Conservation (phyloP, 2,797 vertebrate genomes). For the Chelidonichthys spinosus region DNA sequence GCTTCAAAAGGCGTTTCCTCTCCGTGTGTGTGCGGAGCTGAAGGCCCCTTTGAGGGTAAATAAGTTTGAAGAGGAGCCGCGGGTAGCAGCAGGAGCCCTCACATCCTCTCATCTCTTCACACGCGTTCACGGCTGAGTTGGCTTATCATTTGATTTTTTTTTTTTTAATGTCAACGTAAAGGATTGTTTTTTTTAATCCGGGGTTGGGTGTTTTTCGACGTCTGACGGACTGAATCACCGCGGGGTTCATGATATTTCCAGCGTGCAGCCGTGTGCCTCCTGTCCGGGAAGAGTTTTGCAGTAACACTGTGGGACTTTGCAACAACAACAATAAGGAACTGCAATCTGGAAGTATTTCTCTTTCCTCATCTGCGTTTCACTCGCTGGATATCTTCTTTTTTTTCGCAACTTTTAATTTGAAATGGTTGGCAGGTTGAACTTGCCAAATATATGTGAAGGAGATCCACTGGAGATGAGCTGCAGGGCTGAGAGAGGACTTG, state of each 20-base stretch:
- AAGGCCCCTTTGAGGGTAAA: constrained; percentile 47
- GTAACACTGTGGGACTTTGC: constrained; percentile 16
- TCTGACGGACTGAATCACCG: not conserved
- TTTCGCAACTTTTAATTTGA: constrained; percentile 62
- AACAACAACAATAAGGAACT: not conserved
- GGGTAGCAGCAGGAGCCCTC: constrained; percentile 14
- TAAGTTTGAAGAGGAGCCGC: constrained; percentile 65
- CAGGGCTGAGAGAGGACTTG: constrained; percentile 89
- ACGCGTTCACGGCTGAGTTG: no score
- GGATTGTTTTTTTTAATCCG: not conserved
- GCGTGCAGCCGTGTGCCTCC: constrained; percentile 40
- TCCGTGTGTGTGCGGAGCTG: constrained; percentile 39
- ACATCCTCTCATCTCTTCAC: not conserved
- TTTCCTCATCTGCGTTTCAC: constrained; percentile 38
- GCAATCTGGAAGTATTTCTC: constrained; percentile 25
- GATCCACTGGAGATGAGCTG: constrained; percentile 89
- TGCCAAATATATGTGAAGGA: constrained; percentile 90
- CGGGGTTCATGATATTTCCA: constrained; percentile 33
- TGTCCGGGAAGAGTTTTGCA: constrained; percentile 25
- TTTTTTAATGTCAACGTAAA: not conserved
- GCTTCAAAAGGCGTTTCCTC: constrained; percentile 75
- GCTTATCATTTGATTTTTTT: accelerated
- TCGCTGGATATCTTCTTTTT: constrained; percentile 37
- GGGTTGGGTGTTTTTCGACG: not conserved
- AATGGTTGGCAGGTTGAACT: constrained; percentile 93